Evolutionary conservation across 2,888 invertebrate species (phyloP).

Genomic region (Chymomyza caudatula): DNA sequence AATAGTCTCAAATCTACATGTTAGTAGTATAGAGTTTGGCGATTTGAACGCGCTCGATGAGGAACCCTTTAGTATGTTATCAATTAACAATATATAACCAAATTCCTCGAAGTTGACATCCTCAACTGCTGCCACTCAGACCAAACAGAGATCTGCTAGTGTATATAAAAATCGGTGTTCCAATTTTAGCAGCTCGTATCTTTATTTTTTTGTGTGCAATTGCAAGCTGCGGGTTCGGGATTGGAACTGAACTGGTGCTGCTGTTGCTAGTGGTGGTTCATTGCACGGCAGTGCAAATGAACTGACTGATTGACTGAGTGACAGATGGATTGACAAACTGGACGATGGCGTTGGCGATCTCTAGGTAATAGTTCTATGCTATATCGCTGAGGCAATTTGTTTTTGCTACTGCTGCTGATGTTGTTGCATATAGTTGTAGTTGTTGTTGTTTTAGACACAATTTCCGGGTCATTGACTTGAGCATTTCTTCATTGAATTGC

Average conservation of each 20-base stretch:
- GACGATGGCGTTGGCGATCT: constrained; percentile 7
- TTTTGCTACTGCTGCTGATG: constrained; percentile 34
- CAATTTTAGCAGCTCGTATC: constrained; percentile 35
- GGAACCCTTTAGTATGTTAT: too few species aligned
- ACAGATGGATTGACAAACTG: background rate
- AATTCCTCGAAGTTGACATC: too few species aligned
- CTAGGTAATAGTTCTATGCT: constrained; percentile 72
- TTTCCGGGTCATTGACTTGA: constrained; percentile 78
- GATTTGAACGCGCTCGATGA: too few species aligned
- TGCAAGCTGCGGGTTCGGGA: constrained; percentile 65
- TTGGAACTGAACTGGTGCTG: background rate
- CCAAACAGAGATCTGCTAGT: constrained; percentile 9
- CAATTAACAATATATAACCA: too few species aligned
- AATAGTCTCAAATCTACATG: too few species aligned
- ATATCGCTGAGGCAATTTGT: constrained; percentile 48
- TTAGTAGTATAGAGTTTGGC: too few species aligned
- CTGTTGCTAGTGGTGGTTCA: constrained; percentile 46
- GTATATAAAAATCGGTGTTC: constrained; percentile 36
- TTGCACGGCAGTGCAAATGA: constrained; percentile 54
- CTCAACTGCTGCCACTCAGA: too few species aligned
- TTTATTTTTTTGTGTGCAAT: background rate
- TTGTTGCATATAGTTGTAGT: constrained; percentile 46
- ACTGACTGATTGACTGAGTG: background rate
- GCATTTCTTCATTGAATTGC: constrained; percentile 75
- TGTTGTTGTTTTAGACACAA: constrained; percentile 75